Percentiles rank a stretch among this genome's conserved stretches.
Evolutionary conservation across 2,113 vertebrate species (phyloP).

Genomic region (Colinus virginianus): DNA sequence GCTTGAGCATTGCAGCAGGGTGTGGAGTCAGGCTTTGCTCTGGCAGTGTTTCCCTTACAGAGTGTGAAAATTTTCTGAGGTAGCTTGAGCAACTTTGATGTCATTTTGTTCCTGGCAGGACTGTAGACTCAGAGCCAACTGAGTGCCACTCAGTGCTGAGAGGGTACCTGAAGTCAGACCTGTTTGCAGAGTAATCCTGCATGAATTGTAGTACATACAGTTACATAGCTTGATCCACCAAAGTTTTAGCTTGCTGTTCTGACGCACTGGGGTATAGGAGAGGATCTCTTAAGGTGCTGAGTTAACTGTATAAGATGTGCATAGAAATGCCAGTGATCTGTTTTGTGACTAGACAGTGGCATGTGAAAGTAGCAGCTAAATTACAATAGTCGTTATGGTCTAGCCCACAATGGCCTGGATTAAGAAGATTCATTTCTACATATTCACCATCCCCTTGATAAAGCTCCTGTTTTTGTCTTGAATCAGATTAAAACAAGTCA

Average conservation of each 20-base stretch:
- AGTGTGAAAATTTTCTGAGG: neutral
- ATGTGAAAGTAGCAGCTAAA: neutral
- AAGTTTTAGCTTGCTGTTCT: neutral
- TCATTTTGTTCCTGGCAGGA: neutral
- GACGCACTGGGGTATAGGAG: rapidly evolving
- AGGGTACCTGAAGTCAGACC: neutral
- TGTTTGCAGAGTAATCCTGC: neutral
- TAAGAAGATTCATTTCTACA: neutral
- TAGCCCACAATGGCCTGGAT: neutral
- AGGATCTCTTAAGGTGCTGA: neutral
- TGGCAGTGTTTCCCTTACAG: neutral
- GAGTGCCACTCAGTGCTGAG: neutral
- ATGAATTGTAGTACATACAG: neutral
- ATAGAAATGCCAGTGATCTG: neutral
- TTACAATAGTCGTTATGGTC: neutral
- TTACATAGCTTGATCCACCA: neutral
- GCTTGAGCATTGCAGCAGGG: neutral
- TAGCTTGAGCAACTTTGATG: neutral
- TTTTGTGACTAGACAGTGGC: neutral
- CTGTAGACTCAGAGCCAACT: neutral
- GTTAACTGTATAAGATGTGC: neutral
- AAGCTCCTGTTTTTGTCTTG: neutral
- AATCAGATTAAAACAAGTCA: neutral
- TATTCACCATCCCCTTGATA: neutral
- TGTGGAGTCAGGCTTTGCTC: neutral